These are phyloP conservation scores for Pristionchus arcanus DNA, from an alignment of 2,888 invertebrate species.

Conservation along the genomic window DNA sequence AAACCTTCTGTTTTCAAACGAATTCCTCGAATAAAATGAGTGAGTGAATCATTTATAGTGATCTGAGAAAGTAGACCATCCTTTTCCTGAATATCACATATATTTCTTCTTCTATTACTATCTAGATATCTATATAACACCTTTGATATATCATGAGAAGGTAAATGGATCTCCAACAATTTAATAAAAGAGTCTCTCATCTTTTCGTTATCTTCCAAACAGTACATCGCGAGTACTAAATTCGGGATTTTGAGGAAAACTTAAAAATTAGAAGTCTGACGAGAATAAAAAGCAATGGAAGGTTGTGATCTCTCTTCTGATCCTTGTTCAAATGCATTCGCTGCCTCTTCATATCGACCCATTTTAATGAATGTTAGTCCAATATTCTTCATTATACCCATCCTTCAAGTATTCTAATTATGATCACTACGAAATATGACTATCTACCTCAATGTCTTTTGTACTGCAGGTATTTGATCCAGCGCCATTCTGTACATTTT, in stretches of 20 bases:
- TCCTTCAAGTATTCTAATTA: constrained; percentile 56
- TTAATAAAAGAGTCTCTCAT: constrained; percentile 94
- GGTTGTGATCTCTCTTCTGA: constrained; percentile 96
- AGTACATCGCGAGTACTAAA: constrained; percentile 83
- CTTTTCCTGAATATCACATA: constrained; percentile 58
- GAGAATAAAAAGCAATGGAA: constrained; percentile 89
- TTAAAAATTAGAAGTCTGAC: constrained; percentile 54
- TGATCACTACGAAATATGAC: not conserved
- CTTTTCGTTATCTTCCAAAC: constrained; percentile 85
- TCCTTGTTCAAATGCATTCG: constrained; percentile 96
- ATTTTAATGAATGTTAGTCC: constrained; percentile 94
- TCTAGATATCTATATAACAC: too few relatives aligned
- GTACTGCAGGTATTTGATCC: constrained; percentile 93
- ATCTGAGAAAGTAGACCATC: constrained; percentile 81
- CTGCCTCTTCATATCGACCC: constrained; percentile 96
- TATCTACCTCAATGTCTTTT: constrained; percentile 90
- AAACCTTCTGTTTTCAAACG: constrained; percentile 88
- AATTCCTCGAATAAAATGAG: constrained; percentile 85
- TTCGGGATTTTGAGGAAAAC: not conserved
- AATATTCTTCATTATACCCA: constrained; percentile 98
- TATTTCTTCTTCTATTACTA: not conserved
- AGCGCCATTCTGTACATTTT: constrained; percentile 99
- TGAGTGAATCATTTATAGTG: constrained; percentile 88
- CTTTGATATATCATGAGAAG: constrained; percentile 85
- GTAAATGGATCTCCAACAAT: constrained; percentile 87